These are phyloP conservation scores for Myanophis thanlyinensis DNA, from an alignment of 2,113 vertebrate genomes.

Conservation along the genomic window DNA sequence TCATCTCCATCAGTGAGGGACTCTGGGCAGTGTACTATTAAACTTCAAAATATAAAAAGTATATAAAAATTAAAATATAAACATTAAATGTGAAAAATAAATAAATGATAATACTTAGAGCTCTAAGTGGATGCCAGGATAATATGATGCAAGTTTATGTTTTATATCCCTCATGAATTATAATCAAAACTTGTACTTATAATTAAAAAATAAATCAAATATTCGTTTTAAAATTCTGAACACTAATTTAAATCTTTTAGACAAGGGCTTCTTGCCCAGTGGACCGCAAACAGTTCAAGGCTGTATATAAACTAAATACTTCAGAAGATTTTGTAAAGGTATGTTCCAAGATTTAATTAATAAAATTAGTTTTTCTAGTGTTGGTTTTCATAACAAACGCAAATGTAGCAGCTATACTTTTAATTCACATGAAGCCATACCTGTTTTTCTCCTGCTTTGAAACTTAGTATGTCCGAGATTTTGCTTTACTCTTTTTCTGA, in stretches of 20 bases:
- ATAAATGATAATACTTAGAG: neutral
- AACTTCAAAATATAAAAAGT: neutral
- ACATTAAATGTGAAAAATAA: neutral
- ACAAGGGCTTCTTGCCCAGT: conserved; percentile 87
- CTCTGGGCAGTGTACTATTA: neutral
- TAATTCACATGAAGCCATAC: neutral
- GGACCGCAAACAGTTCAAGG: conserved; percentile 88
- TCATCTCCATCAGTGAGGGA: neutral
- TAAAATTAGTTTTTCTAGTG: neutral
- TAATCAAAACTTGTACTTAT: neutral
- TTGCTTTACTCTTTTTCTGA: neutral
- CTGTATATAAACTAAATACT: conserved; percentile 78
- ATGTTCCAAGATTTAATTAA: conserved; percentile 20
- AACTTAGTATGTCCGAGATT: neutral
- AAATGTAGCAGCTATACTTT: neutral
- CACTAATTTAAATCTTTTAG: conserved; percentile 68
- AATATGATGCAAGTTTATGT: neutral
- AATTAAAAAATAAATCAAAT: neutral
- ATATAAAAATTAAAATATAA: neutral
- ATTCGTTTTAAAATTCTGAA: neutral
- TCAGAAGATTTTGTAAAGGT: conserved; percentile 71
- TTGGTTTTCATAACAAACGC: neutral
- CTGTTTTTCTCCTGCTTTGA: neutral
- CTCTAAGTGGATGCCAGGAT: neutral
- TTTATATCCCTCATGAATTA: neutral